Conservation (phyloP, 2,113 vertebrate species). For the Fulmarus glacialis region DNA sequence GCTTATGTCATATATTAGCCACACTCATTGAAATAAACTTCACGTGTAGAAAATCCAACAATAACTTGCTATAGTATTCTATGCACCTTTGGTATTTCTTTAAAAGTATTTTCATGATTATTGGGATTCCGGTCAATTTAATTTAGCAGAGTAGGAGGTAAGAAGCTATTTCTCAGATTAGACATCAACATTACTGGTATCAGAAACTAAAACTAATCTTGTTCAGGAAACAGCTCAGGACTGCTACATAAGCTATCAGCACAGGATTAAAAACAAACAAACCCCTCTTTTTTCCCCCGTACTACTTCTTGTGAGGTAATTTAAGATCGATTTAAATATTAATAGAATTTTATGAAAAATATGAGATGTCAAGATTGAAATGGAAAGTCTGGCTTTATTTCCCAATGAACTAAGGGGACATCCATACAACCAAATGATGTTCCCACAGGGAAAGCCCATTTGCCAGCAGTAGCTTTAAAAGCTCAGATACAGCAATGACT, state of each 20-base stretch:
- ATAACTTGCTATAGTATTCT: neutral
- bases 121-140: neutral
- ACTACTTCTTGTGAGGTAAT: neutral
- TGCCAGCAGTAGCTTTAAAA: neutral
- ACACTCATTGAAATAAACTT: neutral
- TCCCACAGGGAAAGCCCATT: neutral
- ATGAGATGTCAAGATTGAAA: neutral
- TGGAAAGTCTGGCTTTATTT: neutral
- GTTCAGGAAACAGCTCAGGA: neutral
- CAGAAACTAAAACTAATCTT: neutral
- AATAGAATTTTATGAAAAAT: neutral
- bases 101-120: neutral
- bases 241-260: neutral
- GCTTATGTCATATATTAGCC: neutral
- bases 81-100: neutral
- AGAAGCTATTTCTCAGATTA: neutral
- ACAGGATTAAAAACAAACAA: neutral
- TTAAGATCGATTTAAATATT: neutral
- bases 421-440: neutral
- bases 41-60: neutral
- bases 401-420: neutral
- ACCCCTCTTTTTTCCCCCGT: accelerated
- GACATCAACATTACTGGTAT: neutral
- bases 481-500: neutral
- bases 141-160: neutral